Base-by-base conservation (phyloP, 2,888 invertebrate genomes). In the Apoda limacodes region DNA sequence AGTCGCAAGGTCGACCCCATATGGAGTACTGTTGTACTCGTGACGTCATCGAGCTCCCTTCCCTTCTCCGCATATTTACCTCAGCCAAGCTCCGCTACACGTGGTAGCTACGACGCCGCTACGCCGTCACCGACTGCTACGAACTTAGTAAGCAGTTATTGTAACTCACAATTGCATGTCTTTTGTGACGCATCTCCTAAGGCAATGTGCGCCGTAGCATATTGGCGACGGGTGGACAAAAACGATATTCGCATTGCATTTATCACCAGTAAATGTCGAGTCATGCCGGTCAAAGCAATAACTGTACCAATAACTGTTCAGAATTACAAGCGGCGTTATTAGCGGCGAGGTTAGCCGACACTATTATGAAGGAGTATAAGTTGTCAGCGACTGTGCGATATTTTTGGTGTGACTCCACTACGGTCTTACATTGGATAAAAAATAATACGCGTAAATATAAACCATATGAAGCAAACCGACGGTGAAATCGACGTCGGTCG, bases 401-500 rank as follows among this genome's bases (percentile, higher is more conserved):
- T 22, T 39, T 13, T n/a, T 39, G 38, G 38, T 25, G 28, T n/a
- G 38, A 39, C 17, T 36, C 39, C 4, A 32, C 10, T 2, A 43
- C 45, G 2, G 39, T 37, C 1, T 19, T 42, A 2, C 20, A 29
- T 2, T 41, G 43, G 43, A 32, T 42, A 4, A 30, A 34, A 2
- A 34, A 28, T 13, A 37, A 39, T 3, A 22, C 42, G 5, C 26
- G 43, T 2, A 7, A 22, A 1, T 42, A 33, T 30, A 41, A 41
- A 28, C 26, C 34, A 0, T 42, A 37, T 21, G 40, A 42, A n/a
- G 44, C 45, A 2, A 42, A 50, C 28, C 12, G 43, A 3, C 9
- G 43, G 1, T 42, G 39, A 2, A 10, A 47, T 45, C 9, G 27
- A 32, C 9, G 43, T 23, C 2, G 25, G 37, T 1, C 43, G 41